These are phyloP conservation scores for Balearica regulorum DNA, from an alignment of 2,797 vertebrate genomes.

Conservation along the genomic window DNA sequence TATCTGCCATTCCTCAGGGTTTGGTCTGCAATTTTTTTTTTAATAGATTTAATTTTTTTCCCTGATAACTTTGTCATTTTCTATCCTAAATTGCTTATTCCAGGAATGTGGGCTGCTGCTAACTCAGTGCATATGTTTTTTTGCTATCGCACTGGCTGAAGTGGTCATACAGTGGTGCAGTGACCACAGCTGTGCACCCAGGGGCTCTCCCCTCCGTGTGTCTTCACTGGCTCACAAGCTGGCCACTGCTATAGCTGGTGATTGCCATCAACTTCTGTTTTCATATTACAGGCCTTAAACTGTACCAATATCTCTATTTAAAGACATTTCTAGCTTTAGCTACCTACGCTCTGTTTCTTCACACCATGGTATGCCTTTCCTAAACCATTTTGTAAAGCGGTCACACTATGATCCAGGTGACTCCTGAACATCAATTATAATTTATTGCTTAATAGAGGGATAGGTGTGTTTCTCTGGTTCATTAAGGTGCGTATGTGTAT, in stretches of 20 bases:
- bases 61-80: background rate
- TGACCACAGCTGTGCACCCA: background rate
- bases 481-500: fast-evolving
- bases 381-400: background rate
- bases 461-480: background rate
- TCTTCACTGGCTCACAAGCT: background rate
- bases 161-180: fast-evolving
- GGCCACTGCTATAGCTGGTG: background rate
- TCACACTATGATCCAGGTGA: background rate
- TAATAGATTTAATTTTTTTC: background rate
- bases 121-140: fast-evolving
- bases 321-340: background rate
- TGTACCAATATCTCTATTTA: background rate
- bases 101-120: background rate
- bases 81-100: background rate
- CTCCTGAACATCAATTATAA: background rate
- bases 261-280: background rate
- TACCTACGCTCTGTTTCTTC: background rate
- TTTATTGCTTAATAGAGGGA: background rate
- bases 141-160: background rate
- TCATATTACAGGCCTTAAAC: background rate
- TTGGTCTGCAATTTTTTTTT: background rate
- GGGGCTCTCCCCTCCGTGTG: background rate
- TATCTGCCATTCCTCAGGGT: background rate
- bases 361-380: background rate